Base-by-base conservation (phyloP, 2,113 vertebrate species). In the Lethenteron camtschaticum region DNA sequence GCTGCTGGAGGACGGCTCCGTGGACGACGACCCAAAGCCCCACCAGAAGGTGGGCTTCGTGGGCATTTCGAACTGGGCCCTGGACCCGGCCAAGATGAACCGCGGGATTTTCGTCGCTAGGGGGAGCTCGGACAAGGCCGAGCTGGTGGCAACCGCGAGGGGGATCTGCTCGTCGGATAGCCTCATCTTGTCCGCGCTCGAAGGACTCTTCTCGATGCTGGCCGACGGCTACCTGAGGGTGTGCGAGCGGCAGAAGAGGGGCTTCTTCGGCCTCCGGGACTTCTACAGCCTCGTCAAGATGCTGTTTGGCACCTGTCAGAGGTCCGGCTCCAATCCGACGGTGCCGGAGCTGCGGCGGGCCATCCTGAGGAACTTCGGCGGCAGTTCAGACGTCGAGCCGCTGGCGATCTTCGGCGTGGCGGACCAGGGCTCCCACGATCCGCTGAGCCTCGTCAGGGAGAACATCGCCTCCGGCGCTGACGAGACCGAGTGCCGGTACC, bases 11-110 rank as follows among this genome's bases (percentile, higher is more conserved):
- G 89, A 97, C 2, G 94, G 94, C 1, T 97, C 91, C 78, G 86
- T 97, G 70, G 94, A 96, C 0, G 91, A 96, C 10, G 78, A 83
- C 12, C 86, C 86, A 0, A 78, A 85, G 68, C 87, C 87, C 18
- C 87, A 96, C 80, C 89, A 86, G 72, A 94, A 94, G 66, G 91
- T 97, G 11, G 91, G 90, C 73, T 96, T 97, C 69, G 78, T 97
- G 0, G 91, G 94, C 1, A 97, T 97, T 73, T 97, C 94, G 72
- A 97, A 97, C 77, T 97, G 94, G 94, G 90, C 94, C 1, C 79
- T 97, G 70, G 94, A 97, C 74, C 94, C 94, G 1, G 94, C 94
- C 74, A 97, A 97, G 70, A 97, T 97, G 94, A 97, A 97, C 78
- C 79, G 94, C 74, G 94, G 94, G 14, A 87, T 97, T 69, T 95